phyloP scores from a whole-genome alignment of 2,888 invertebrate species.

The Nephrotoma guestfalica region DNA sequence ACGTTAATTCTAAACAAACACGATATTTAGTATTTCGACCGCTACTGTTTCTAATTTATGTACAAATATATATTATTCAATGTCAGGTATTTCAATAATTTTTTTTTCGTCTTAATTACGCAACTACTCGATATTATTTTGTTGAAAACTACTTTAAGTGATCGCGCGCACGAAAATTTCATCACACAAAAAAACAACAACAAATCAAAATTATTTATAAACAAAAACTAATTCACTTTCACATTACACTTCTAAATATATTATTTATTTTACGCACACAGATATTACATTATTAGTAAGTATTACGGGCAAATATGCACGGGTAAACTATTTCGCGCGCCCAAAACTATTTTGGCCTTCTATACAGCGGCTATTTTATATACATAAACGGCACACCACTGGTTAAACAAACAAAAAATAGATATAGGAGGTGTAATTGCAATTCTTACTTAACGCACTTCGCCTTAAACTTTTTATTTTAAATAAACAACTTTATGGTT shows the following conservation, averaged over 20 bases:
- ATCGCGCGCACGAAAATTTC: not conserved
- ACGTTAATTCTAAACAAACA: not conserved
- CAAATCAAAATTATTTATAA: not conserved
- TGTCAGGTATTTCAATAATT: not conserved
- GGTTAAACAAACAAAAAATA: not conserved
- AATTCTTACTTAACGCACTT: not conserved
- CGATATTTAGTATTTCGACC: not conserved
- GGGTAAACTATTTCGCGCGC: not conserved
- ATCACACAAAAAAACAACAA: not conserved
- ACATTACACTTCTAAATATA: not conserved
- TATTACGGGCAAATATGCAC: no score
- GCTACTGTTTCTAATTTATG: not conserved
- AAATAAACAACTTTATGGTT: not conserved
- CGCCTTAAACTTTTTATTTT: not conserved
- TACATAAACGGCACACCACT: not conserved
- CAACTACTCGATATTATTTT: not conserved
- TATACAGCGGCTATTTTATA: not conserved
- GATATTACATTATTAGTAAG: not conserved
- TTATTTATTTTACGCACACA: not conserved
- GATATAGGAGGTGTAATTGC: no score
- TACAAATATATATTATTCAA: not conserved
- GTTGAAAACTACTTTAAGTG: not conserved
- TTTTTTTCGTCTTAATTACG: not conserved
- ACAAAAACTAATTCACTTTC: not conserved
- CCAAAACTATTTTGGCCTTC: not conserved